A percentile compares a stretch with the other conserved stretches of the same genome.
Conservation (phyloP, 2,888 invertebrate species). For the Trachelus iudaicus region DNA sequence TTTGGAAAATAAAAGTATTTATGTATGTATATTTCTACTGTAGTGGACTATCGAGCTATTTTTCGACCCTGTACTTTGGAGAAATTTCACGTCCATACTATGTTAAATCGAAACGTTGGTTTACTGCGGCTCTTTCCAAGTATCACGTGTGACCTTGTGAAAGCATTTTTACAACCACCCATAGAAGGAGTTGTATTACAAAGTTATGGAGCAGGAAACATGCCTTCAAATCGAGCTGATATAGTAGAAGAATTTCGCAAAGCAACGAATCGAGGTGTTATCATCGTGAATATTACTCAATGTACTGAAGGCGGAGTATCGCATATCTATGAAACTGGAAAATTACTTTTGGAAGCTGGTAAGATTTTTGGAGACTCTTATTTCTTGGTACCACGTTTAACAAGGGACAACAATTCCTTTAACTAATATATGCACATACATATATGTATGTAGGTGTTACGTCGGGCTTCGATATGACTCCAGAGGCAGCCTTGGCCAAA, state of each 20-base stretch:
- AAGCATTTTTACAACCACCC: conserved; percentile 79
- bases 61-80: conserved; percentile 73
- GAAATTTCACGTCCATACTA: conserved; percentile 78
- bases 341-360: conserved; percentile 62
- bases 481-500: conserved; percentile 93
- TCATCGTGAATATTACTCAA: conserved; percentile 93
- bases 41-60: conserved; percentile 74
- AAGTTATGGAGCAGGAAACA: conserved; percentile 94
- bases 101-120: conserved; percentile 86
- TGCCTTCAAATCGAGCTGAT: conserved; percentile 86
- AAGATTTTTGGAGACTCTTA: conserved; percentile 2
- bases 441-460: conserved; percentile 74
- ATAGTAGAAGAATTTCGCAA: conserved; percentile 77
- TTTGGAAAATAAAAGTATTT: neutral
- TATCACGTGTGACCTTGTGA: conserved; percentile 82
- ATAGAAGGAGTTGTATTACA: conserved; percentile 88
- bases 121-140: conserved; percentile 91
- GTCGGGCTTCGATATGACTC: conserved; percentile 89
- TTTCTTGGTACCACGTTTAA: neutral
- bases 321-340: conserved; percentile 86
- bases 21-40: conserved; percentile 19
- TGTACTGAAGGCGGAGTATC: conserved; percentile 86
- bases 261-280: conserved; percentile 81
- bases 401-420: neutral
- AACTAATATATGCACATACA: conserved; percentile 66